Conservation (phyloP, 2,888 invertebrate species). For the Acholoe squamosa region DNA sequence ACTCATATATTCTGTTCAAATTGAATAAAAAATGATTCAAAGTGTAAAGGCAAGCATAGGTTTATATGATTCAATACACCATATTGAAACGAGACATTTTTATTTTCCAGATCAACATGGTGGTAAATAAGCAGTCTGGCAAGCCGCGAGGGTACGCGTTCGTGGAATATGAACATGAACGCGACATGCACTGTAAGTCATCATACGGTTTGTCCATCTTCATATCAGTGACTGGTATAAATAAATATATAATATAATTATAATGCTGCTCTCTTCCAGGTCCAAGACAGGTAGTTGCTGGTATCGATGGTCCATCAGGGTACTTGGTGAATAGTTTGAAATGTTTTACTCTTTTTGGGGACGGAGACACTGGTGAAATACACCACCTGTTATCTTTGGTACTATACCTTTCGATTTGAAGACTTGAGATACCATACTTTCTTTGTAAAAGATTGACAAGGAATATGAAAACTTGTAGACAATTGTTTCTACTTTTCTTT, state of each 20-base stretch:
- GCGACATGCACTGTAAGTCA: slow-evolving; percentile 99
- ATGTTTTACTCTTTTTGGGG: neutral
- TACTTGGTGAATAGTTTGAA: neutral
- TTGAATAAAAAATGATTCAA: too few relatives aligned
- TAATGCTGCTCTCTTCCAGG: neutral
- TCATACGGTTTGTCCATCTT: neutral
- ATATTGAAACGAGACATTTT: slow-evolving; percentile 66
- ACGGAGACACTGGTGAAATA: neutral
- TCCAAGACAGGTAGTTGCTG: slow-evolving; percentile 21
- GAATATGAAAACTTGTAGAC: too few relatives aligned
- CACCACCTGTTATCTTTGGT: neutral
- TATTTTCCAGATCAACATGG: slow-evolving; percentile 87
- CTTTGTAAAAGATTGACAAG: too few relatives aligned
- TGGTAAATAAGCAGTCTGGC: slow-evolving; percentile 93
- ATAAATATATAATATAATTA: neutral
- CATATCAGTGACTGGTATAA: neutral
- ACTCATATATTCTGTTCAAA: too few relatives aligned
- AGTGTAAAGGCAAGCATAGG: too few relatives aligned
- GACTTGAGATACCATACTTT: too few relatives aligned
- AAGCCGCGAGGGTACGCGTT: slow-evolving; percentile 99
- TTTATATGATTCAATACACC: too few relatives aligned
- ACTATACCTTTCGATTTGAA: neutral
- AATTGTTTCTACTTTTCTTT: too few relatives aligned
- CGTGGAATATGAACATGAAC: slow-evolving; percentile 99
- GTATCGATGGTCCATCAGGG: neutral